Base-by-base conservation (phyloP, 2,888 invertebrate species). In the Chrysolina americana region DNA sequence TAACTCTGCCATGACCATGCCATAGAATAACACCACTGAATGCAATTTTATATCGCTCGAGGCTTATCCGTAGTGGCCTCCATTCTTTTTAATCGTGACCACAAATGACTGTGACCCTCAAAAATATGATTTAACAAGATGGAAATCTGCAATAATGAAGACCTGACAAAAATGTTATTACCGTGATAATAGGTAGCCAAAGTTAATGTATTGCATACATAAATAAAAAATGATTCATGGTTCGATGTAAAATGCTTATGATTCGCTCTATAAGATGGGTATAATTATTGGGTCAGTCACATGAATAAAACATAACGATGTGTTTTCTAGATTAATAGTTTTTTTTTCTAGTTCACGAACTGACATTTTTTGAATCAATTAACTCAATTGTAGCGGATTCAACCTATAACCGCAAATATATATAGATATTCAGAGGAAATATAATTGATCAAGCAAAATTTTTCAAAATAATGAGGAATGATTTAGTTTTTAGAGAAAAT, bases 71-170 rank as follows among this genome's bases (percentile, higher is more conserved):
- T 11, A 28, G 5, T 59, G 28, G n/a, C 59, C 36, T 59, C 28
- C 17, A 59, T 59, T 59, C 59, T 59, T 36, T 23, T 59, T 36
- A 36, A 50, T 59, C 36, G 59, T 28, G 28, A 36, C 59, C 59
- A 28, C 59, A 59, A 59, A 28, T 59, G 9, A 59, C 59, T 59
- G 28, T 28, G 59, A 36, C 59, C 28, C 36, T 59, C 28, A 11
- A 59, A 59, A 28, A 15, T n/a, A 28, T 28, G 59, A 59, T n/a
- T 59, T 15, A 59, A 11, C 23, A 15, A 13, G n/a, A 59, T 50
- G 8, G 15, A 15, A 53, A 53, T 53, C 23, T 53, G 1, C 21
- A 21, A 11, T 44, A 21, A 53, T 36, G 59, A 59, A 59, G 28
- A 59, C 36, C n/a, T 28, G 23, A 59, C 36, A 59, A 1, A 9